phyloP scores from a whole-genome alignment of 2,113 vertebrate species.

The Steatornis caripensis region DNA sequence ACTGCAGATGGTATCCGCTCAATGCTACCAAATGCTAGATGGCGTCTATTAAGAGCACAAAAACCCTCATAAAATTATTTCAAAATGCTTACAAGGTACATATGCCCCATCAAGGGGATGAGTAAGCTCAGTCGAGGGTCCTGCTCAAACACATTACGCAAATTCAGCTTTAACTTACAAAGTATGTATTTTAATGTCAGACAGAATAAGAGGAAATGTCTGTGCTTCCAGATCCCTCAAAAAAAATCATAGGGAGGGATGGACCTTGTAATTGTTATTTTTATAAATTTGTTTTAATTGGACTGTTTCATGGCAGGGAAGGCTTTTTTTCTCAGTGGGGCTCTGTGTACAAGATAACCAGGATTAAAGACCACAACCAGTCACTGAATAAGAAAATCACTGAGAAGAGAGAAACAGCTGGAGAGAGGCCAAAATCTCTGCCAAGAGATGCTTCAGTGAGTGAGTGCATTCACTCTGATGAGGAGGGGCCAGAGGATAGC shows the following conservation, averaged over 20 bases:
- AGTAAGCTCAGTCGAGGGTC: background rate
- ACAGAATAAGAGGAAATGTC: background rate
- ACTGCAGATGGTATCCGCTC: constrained; percentile 48
- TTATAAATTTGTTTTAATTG: constrained; percentile 26
- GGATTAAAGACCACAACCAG: constrained; percentile 57
- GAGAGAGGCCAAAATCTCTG: constrained; percentile 63
- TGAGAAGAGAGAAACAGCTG: constrained; percentile 42
- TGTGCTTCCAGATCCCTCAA: background rate
- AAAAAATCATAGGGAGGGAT: background rate
- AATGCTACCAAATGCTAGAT: constrained; percentile 24
- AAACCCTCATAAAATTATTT: constrained; percentile 18
- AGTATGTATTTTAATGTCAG: background rate
- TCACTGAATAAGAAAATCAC: constrained; percentile 59
- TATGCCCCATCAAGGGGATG: background rate
- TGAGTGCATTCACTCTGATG: constrained; percentile 57
- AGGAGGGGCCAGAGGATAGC: constrained; percentile 18
- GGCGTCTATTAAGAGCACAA: background rate
- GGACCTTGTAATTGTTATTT: constrained; percentile 3
- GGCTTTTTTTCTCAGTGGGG: constrained; percentile 23
- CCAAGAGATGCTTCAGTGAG: constrained; percentile 67
- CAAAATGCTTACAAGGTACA: background rate
- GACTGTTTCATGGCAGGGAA: background rate
- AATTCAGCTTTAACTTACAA: background rate
- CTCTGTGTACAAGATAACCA: constrained; percentile 48
- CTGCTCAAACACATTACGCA: background rate